Conservation (phyloP, 2,113 vertebrate species). For the Ciconia boyciana region DNA sequence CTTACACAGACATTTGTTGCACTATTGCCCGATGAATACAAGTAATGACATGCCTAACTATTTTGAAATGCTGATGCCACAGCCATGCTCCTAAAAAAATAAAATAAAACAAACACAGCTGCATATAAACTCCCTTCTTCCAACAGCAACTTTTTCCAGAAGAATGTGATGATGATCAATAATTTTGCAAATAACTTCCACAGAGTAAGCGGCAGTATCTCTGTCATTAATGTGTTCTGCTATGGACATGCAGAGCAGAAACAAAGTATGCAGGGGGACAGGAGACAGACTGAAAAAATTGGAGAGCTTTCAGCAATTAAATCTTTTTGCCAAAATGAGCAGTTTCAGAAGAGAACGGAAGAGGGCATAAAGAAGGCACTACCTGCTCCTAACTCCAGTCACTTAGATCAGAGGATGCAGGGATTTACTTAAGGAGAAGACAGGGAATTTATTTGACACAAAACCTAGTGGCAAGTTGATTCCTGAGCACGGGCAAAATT, state of each 20-base stretch:
- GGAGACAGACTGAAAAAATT: background rate
- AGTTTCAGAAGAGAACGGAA: background rate
- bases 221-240: background rate
- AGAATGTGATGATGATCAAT: background rate
- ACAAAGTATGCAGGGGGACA: background rate
- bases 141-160: background rate
- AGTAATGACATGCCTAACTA: background rate
- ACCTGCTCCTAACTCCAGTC: background rate
- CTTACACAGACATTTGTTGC: background rate
- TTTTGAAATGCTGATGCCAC: background rate
- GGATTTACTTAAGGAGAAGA: background rate
- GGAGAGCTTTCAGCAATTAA: background rate
- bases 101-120: background rate
- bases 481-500: background rate
- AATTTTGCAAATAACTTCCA: background rate
- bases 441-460: background rate
- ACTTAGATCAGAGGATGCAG: background rate
- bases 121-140: background rate
- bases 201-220: background rate
- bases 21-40: background rate
- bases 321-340: background rate
- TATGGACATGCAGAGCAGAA: background rate
- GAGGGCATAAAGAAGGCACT: background rate
- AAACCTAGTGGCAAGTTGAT: background rate
- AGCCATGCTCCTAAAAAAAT: background rate